Evolutionary conservation across 2,888 invertebrate genomes (phyloP), one percentile per base, ranked within the genome.

Genomic region (Parthenolecanium corni): DNA sequence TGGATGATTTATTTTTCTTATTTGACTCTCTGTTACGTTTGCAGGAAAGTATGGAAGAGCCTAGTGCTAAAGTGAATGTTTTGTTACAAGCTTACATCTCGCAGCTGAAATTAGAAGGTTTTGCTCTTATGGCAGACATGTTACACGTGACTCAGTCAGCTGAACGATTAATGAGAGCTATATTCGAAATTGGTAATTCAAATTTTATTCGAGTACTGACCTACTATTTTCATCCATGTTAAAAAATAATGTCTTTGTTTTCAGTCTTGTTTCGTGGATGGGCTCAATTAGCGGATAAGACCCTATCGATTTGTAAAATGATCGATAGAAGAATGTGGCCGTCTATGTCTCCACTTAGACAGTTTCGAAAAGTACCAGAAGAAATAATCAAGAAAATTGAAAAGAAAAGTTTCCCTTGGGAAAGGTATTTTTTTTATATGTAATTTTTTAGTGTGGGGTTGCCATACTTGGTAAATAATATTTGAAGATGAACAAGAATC

Each of bases 241-340:
- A 14, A 20, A 24, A 52, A 14, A 52, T n/a, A 14, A 24, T 20
- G 14, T 24, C 11, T 20, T n/a, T n/a, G 4, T 79, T 79, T 71
- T 78, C 80, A 68, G 97, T 97, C 0, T 74, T 98, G 46, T 81
- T 76, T 71, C 75, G 88, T 36, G 90, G 97, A 14, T 98, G 98
- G 98, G 98, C 98, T 0, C 95, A 96, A 70, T 73, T 99, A 58
- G 92, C 95, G 0, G 96, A 97, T 73, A 98, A 97, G 73, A 86
- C 94, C 0, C 75, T 99, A 18, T 86, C 93, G 0, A 79, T 98
- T 5, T 96, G 96, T 76, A 99, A 99, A 76, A 98, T 98, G 97
- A 93, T 98, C 65, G 95, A 97, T 73, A 82, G 93, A 1, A 80
- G 97, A 36, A 96, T 97, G 95, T 99, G 98, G 98, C 96, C 97